Conservation (phyloP, 1,140 invertebrate genomes). For the Drosophila lacertosa region DNA sequence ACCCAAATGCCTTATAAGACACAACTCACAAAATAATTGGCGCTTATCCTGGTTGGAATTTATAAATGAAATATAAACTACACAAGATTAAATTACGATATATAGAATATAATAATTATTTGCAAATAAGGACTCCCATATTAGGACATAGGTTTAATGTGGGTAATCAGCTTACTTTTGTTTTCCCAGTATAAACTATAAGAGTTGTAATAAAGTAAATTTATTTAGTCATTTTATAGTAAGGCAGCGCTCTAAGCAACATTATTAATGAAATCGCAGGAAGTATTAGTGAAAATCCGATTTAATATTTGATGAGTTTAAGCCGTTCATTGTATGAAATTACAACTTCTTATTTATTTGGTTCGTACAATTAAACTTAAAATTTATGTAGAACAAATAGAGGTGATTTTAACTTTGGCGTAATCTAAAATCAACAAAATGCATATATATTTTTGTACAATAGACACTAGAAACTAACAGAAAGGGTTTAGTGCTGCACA, state of each 20-base stretch:
- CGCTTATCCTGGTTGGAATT: background rate
- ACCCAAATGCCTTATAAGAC: constrained; percentile 86
- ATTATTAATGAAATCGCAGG: background rate
- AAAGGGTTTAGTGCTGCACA: constrained; percentile 1
- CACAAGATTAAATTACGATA: background rate
- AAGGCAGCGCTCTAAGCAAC: background rate
- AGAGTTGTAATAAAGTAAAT: background rate
- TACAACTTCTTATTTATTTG: constrained; percentile 68
- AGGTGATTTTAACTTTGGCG: constrained; percentile 61
- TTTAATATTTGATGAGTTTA: constrained; percentile 2
- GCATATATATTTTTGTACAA: constrained; percentile 64
- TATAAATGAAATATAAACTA: background rate
- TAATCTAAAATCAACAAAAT: constrained; percentile 65
- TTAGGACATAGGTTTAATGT: background rate
- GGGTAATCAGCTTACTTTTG: background rate
- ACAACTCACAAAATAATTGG: constrained; percentile 88
- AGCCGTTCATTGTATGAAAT: constrained; percentile 85
- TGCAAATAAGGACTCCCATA: background rate
- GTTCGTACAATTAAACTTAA: constrained; percentile 69
- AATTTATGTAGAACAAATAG: constrained; percentile 47
- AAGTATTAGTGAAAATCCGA: no score
- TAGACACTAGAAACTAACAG: constrained; percentile 56
- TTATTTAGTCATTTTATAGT: background rate
- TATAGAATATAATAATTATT: no score
- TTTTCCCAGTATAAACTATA: background rate